phyloP scores from a whole-genome alignment of 2,888 invertebrate species.

The Myathropa florea region DNA sequence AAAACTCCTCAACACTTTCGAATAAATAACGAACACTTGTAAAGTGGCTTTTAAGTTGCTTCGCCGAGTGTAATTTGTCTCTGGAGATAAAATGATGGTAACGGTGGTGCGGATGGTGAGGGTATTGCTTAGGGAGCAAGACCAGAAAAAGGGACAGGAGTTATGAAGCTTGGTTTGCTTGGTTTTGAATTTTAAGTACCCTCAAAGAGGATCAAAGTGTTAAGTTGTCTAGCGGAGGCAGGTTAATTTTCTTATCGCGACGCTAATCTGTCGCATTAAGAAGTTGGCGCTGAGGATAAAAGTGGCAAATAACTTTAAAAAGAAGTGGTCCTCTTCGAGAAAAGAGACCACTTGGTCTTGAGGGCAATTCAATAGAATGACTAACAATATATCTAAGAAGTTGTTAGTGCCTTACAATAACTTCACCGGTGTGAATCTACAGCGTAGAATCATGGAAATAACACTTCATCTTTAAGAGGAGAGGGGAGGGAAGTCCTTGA shows the following conservation, averaged over 20 bases:
- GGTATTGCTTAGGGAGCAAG: not conserved
- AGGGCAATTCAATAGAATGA: not conserved
- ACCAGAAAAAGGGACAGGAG: not conserved
- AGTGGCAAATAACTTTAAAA: not conserved
- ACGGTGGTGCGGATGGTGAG: not conserved
- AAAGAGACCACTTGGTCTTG: not conserved
- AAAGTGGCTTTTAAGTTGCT: conserved; percentile 70
- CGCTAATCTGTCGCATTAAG: conserved; percentile 49
- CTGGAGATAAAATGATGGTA: conserved; percentile 8
- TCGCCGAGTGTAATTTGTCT: conserved; percentile 52
- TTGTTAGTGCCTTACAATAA: not conserved
- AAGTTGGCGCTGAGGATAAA: conserved; percentile 3
- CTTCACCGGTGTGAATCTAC: not conserved
- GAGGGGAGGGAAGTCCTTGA: no score
- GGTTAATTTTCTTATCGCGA: conserved; percentile 59
- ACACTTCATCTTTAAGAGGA: no score
- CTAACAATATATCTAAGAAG: not conserved
- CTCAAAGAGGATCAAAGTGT: conserved; percentile 42
- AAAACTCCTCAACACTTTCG: conserved; percentile 66
- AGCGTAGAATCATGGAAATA: not conserved
- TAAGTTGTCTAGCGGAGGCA: conserved; percentile 37
- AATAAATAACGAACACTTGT: conserved; percentile 62
- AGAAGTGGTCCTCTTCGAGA: not conserved
- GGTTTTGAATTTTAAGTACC: conserved; percentile 29
- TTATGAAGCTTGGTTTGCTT: not conserved